phyloP scores from a whole-genome alignment of 2,888 invertebrate species.

The Sinhomidia bicolor region DNA sequence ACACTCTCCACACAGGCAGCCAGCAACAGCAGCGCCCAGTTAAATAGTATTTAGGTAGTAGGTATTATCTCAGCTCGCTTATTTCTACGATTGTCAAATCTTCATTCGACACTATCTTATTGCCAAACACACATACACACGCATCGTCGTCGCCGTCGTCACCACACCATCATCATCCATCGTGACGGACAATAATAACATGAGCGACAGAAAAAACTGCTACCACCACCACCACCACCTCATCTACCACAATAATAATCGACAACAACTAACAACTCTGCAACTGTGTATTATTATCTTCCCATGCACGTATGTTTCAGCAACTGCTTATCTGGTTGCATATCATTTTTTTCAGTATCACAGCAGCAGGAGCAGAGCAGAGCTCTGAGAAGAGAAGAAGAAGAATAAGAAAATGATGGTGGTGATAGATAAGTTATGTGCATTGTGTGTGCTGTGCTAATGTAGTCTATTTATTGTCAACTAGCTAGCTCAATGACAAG shows the following conservation, averaged over 20 bases:
- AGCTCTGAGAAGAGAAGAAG: too few relatives aligned
- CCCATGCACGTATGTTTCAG: conserved; percentile 46
- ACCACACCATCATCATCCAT: conserved; percentile 18
- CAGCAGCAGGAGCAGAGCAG: conserved; percentile 29
- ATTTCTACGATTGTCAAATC: neutral
- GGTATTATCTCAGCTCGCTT: too few relatives aligned
- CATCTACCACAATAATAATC: neutral
- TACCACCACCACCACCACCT: neutral
- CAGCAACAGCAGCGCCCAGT: too few relatives aligned
- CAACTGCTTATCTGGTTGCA: conserved; percentile 40
- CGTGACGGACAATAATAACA: neutral
- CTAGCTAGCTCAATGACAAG: conserved; percentile 53
- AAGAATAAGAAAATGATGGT: conserved; percentile 22
- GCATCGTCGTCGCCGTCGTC: conserved; percentile 23
- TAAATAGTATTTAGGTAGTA: conserved; percentile 1
- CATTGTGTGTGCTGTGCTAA: conserved; percentile 32
- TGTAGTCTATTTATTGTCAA: conserved; percentile 63
- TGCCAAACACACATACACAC: conserved; percentile 13
- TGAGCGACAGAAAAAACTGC: neutral
- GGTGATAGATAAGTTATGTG: conserved; percentile 39
- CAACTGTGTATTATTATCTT: conserved; percentile 35
- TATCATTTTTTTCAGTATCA: conserved; percentile 10
- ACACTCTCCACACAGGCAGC: conserved; percentile 1
- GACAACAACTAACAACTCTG: conserved; percentile 28
- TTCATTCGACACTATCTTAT: neutral